Percentiles rank a stretch among this genome's conserved stretches.
These are phyloP conservation scores for Cantharis nigra DNA, from an alignment of 2,888 invertebrate species.

Conservation along the genomic window DNA sequence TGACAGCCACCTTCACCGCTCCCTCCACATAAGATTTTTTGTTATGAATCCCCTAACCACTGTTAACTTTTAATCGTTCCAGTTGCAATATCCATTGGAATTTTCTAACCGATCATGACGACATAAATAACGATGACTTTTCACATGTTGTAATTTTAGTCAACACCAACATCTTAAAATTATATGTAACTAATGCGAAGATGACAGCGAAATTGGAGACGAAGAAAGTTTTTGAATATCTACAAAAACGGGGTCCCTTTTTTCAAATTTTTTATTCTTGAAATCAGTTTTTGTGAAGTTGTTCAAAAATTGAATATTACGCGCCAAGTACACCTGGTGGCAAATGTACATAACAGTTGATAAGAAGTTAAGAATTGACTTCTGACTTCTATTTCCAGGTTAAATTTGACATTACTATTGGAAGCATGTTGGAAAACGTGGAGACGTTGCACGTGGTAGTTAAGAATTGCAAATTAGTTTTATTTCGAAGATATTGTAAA, in stretches of 20 bases:
- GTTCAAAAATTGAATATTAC: not conserved
- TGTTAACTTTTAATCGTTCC: not conserved
- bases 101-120: not conserved
- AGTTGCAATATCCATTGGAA: not conserved
- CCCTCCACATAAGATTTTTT: not conserved
- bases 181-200: not conserved
- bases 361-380: not conserved
- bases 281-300: too few species aligned
- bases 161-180: not conserved
- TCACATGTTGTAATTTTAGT: not conserved
- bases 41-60: not conserved
- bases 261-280: too few species aligned
- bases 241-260: too few species aligned
- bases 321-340: not conserved
- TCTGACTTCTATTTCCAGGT: not conserved
- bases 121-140: not conserved
- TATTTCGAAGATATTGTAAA: not conserved
- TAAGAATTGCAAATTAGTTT: not conserved
- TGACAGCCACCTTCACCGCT: conserved; percentile 8
- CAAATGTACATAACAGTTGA: not conserved
- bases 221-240: too few species aligned
- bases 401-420: not conserved
- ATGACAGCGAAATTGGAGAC: too few species aligned
- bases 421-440: not conserved
- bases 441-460: not conserved